A percentile compares a stretch with the other conserved stretches of the same genome.
Evolutionary conservation across 1,140 invertebrate genomes (phyloP).

Genomic region (Conus ventricosus): DNA sequence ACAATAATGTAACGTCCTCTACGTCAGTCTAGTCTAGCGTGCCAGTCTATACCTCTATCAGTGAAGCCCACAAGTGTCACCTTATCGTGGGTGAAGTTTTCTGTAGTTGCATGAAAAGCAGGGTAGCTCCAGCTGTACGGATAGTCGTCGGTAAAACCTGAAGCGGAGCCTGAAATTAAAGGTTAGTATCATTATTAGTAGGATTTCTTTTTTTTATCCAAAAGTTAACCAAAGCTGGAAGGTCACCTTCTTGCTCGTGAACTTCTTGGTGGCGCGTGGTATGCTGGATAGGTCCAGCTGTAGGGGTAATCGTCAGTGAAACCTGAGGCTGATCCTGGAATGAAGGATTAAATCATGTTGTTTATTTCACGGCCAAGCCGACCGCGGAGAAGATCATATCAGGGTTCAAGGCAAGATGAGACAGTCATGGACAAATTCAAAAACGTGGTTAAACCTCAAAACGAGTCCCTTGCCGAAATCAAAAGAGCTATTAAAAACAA

Average conservation of each 20-base stretch:
- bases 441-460: no score
- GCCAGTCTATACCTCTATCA: no score
- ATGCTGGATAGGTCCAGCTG: conserved; percentile 30
- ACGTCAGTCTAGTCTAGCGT: no score
- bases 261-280: conserved; percentile 15
- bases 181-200: background rate
- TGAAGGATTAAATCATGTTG: background rate
- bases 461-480: no score
- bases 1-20: no score
- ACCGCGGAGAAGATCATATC: background rate
- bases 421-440: background rate
- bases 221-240: no score
- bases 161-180: background rate
- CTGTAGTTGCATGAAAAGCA: conserved; percentile 9
- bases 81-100: background rate
- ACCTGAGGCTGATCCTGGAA: conserved; percentile 23
- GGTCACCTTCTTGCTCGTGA: background rate
- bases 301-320: conserved; percentile 26
- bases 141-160: conserved; percentile 20
- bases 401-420: background rate
- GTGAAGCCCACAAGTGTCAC: background rate
- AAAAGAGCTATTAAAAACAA: no score
- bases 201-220: no score
- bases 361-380: background rate
- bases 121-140: conserved; percentile 21